Evolutionary conservation across 2,797 vertebrate genomes (phyloP).

Genomic region (Oreortyx pictus): DNA sequence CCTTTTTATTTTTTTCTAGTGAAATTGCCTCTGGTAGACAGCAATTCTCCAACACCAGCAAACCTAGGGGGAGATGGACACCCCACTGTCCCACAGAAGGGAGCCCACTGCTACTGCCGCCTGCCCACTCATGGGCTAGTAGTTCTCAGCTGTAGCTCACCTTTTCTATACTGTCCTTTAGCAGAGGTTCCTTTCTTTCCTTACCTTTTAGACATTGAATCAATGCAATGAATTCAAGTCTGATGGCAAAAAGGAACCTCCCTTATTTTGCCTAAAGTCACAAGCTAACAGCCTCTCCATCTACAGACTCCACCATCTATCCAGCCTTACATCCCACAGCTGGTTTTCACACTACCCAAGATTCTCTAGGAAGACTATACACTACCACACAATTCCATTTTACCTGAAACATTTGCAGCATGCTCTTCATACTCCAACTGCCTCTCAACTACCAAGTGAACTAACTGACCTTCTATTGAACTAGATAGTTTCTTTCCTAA

Average conservation of each 20-base stretch:
- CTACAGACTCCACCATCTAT: too few relatives aligned
- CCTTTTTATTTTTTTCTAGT: neutral
- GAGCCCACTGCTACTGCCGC: neutral
- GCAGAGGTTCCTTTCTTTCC: neutral
- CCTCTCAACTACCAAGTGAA: neutral
- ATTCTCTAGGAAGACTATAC: neutral
- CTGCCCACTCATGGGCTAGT: neutral
- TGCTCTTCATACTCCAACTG: neutral
- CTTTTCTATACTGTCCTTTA: neutral
- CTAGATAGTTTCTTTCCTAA: neutral
- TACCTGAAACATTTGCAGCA: neutral
- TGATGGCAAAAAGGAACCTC: neutral
- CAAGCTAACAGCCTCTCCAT: neutral
- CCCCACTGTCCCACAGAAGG: accelerated
- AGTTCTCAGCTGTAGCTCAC: neutral
- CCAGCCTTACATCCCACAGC: neutral
- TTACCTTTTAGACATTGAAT: neutral
- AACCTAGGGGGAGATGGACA: neutral
- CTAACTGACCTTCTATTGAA: neutral
- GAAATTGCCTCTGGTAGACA: neutral
- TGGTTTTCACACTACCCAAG: neutral
- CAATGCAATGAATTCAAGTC: neutral
- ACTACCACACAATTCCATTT: neutral
- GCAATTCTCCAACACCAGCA: neutral
- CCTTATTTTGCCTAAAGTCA: neutral